phyloP scores from a whole-genome alignment of 2,113 vertebrate genomes.

The Condylura cristata region DNA sequence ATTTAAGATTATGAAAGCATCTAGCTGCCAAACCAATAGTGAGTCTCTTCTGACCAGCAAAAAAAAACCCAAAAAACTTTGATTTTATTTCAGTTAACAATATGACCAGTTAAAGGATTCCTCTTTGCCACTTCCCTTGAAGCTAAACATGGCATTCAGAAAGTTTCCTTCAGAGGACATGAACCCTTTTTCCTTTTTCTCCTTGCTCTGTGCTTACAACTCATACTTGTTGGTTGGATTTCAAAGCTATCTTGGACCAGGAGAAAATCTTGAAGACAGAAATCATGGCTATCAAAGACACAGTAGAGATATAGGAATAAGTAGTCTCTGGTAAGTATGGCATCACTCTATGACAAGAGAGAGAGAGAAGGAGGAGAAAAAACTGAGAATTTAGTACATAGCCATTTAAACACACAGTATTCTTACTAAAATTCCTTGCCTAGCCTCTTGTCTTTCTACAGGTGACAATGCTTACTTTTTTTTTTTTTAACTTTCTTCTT shows the following conservation, averaged over 20 bases:
- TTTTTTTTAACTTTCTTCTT: neutral
- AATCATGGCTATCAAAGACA: neutral
- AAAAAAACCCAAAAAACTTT: no score
- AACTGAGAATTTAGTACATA: neutral
- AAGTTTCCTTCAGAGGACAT: neutral
- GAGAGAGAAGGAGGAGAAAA: neutral
- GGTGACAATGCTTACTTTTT: neutral
- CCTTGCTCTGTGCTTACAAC: neutral
- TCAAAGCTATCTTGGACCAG: no score
- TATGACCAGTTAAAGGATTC: neutral
- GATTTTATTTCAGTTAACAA: neutral
- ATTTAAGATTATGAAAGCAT: conserved; percentile 14
- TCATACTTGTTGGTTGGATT: neutral
- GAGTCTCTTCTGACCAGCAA: no score
- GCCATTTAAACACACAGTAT: neutral
- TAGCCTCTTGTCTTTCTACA: neutral
- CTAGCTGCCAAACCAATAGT: neutral
- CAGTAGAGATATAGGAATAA: neutral
- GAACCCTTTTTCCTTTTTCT: neutral
- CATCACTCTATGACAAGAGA: neutral
- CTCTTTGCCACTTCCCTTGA: neutral
- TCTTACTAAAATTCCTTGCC: neutral
- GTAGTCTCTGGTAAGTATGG: neutral
- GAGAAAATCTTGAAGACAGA: neutral
- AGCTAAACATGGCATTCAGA: neutral